Conservation (phyloP, 2,113 vertebrate genomes). For the Corythornis vintsioides region DNA sequence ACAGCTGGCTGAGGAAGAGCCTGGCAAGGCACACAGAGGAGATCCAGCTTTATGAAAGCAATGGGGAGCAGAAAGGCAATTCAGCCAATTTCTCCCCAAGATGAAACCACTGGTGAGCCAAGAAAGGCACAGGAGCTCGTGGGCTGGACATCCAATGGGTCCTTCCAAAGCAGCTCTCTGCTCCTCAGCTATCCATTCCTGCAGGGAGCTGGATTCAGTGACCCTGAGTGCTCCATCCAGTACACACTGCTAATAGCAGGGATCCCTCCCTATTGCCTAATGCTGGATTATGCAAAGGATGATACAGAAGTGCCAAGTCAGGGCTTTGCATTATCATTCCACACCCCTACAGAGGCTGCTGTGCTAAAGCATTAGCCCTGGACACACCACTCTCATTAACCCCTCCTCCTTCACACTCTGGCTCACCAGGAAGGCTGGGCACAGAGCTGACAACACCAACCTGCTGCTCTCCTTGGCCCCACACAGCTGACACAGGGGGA, state of each 20-base stretch:
- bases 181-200: background rate
- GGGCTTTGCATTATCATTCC: constrained; percentile 33
- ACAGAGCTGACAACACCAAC: background rate
- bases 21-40: background rate
- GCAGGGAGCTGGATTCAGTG: background rate
- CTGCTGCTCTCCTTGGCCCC: background rate
- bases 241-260: background rate
- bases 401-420: background rate
- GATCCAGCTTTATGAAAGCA: background rate
- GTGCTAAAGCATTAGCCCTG: background rate
- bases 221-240: background rate
- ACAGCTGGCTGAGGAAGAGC: background rate
- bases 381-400: background rate
- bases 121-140: background rate
- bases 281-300: constrained; percentile 29
- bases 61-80: background rate
- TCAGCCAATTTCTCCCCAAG: background rate
- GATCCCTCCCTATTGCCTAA: constrained; percentile 12
- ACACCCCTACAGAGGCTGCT: constrained; percentile 1
- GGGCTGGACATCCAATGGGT: background rate
- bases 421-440: background rate
- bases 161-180: background rate
- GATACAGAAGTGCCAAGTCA: constrained; percentile 22
- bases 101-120: background rate
- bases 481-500: background rate